These are phyloP conservation scores for Tinea pellionella DNA, from an alignment of 2,888 invertebrate genomes.

Conservation along the genomic window DNA sequence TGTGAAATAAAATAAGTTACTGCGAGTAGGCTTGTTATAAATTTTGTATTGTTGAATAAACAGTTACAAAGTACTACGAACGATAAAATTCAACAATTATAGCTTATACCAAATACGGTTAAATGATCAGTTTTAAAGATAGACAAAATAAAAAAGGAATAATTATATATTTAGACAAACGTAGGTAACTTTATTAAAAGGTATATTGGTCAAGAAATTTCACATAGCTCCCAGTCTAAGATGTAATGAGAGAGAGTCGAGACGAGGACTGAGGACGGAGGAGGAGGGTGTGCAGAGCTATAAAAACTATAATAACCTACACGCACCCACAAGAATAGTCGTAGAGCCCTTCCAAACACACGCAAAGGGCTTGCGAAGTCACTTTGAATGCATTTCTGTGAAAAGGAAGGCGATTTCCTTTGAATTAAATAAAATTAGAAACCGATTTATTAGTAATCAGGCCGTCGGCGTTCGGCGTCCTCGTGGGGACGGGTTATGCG, in stretches of 20 bases:
- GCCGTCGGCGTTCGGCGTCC: neutral
- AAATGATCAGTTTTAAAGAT: too few relatives aligned
- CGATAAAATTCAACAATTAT: too few relatives aligned
- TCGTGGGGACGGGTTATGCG: neutral
- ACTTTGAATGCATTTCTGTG: constrained; percentile 3
- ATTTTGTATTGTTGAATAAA: too few relatives aligned
- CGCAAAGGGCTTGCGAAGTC: neutral
- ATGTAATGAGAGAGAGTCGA: constrained; percentile 6
- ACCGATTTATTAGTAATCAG: neutral
- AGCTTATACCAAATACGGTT: too few relatives aligned
- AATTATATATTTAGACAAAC: too few relatives aligned
- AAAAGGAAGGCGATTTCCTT: constrained; percentile 2
- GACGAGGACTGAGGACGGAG: neutral
- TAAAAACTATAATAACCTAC: constrained; percentile 12
- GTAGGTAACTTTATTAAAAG: too few relatives aligned
- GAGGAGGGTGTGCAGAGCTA: neutral
- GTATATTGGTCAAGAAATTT: too few relatives aligned
- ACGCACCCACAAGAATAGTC: constrained; percentile 3
- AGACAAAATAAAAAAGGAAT: too few relatives aligned
- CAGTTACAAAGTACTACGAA: too few relatives aligned
- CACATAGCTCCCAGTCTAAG: neutral
- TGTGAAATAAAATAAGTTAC: too few relatives aligned
- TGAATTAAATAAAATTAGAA: constrained; percentile 1
- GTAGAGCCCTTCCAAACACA: neutral
- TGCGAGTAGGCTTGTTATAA: too few relatives aligned